Base-by-base conservation (phyloP, 1,140 invertebrate genomes). In the Chironomus striatipennis region DNA sequence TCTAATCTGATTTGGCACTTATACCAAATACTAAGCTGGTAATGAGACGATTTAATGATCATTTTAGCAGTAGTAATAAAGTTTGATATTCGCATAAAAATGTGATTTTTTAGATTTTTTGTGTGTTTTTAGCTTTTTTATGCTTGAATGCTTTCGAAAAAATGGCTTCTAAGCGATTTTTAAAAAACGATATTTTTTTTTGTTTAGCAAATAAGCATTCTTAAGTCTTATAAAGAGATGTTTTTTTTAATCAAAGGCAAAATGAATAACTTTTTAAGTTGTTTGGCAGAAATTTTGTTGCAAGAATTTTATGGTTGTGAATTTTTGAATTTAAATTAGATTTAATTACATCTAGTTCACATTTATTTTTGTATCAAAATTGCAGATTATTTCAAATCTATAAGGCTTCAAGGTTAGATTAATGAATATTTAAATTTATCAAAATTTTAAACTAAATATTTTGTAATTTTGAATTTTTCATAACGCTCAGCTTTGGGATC, bases 161-260 rank as follows among this genome's bases (percentile, higher is more conserved):
- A 57, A 57, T 57, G 47, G 47, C 47, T 57, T 57, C 4, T n/a
- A 57, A 57, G 47, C 47, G 47, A 57, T 5, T 57, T 57, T 57
- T 47, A 12, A n/a, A n/a, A n/a, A 15, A 57, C 12, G n/a, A 57
- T n/a, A 47, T 47, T 57, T 5, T 15, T 15, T 57, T 57, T 57
- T 57, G 8, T 57, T 57, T 57, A 34, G 47, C 47, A n/a, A n/a
- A 57, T 57, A 57, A 57, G 47, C 47, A 57, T 57, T 57, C 47
- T 57, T 57, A 57, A 57, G 47, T 57, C 47, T 57, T 57, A 57
- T 57, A 57, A 57, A 57, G 47, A 57, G 47, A 57, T 57, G 47
- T 57, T 57, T 57, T 15, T n/a, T 57, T 15, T 12, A 10, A 57
- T 57, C 47, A 57, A 57, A n/a, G 47, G 47, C 47, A 57, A 57